Evolutionary conservation across 2,113 vertebrate genomes (phyloP).

Genomic region (Cacatua alba): DNA sequence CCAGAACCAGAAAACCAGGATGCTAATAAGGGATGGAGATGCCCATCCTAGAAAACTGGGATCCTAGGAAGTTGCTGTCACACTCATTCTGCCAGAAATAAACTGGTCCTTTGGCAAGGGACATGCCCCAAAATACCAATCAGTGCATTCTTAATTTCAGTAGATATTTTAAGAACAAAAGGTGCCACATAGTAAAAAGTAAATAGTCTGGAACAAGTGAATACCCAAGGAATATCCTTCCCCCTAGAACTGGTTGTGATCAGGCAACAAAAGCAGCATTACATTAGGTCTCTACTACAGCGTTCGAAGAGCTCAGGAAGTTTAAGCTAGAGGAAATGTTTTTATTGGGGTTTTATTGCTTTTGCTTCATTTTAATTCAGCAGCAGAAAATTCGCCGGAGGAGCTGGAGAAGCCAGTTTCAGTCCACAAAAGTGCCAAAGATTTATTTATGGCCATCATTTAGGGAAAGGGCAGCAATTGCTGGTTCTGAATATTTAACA

Average conservation of each 20-base stretch:
- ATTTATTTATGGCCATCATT: slow-evolving; percentile 56
- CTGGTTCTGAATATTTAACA: slow-evolving; percentile 47
- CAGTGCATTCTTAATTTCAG: not conserved
- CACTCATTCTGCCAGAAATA: not conserved
- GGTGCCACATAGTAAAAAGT: not conserved
- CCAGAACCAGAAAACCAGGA: not conserved
- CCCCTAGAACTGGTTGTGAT: not conserved
- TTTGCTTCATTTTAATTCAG: slow-evolving; percentile 10
- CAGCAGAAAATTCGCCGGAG: not conserved
- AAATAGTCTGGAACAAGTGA: not conserved
- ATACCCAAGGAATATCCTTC: not conserved
- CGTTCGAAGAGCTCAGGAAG: not conserved
- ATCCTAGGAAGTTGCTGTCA: not conserved
- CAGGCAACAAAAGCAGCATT: not conserved
- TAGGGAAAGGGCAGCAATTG: slow-evolving; percentile 42
- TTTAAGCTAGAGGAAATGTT: not conserved
- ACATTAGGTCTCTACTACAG: not conserved
- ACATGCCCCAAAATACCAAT: not conserved
- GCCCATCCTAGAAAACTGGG: not conserved
- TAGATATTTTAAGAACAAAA: not conserved
- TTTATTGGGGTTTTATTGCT: slow-evolving; percentile 4
- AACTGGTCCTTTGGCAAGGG: not conserved
- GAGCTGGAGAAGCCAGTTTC: not conserved
- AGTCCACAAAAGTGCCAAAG: slow-evolving; percentile 43
- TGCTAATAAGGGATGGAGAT: not conserved